Conservation (phyloP, 1,140 invertebrate genomes). For the Rhagoletis pomonella region DNA sequence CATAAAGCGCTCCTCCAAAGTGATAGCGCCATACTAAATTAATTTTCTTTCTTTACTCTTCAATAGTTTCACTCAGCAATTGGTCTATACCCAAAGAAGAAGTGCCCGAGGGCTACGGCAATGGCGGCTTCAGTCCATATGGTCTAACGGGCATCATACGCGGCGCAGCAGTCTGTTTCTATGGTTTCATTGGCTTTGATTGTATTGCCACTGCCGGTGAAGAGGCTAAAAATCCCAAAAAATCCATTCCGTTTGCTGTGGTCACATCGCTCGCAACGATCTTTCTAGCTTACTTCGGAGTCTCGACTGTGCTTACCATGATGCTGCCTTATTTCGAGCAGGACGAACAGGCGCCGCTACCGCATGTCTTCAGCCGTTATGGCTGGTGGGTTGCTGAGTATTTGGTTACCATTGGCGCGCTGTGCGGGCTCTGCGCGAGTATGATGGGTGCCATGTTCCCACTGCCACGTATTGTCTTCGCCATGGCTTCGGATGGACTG, state of each 20-base stretch:
- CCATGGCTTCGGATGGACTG: constrained; percentile 90
- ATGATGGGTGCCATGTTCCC: constrained; percentile 91
- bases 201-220: constrained; percentile 89
- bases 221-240: constrained; percentile 91
- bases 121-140: constrained; percentile 88
- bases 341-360: constrained; percentile 82
- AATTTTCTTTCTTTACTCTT: not conserved
- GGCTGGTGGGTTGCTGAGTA: constrained; percentile 83
- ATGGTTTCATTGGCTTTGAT: constrained; percentile 94
- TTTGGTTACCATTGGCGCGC: constrained; percentile 83
- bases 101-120: constrained; percentile 78
- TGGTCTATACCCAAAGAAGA: constrained; percentile 80
- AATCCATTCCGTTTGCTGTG: constrained; percentile 91
- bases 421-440: constrained; percentile 84
- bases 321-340: constrained; percentile 92
- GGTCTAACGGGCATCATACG: constrained; percentile 86
- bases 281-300: constrained; percentile 91
- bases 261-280: constrained; percentile 87
- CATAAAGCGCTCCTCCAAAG: not conserved
- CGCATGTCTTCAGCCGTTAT: constrained; percentile 80
- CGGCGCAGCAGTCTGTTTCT: constrained; percentile 93
- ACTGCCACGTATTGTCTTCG: constrained; percentile 88
- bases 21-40: not conserved
- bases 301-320: constrained; percentile 90
- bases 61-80: constrained; percentile 76